A percentile compares a stretch with the other conserved stretches of the same genome.
phyloP scores from a whole-genome alignment of 2,797 vertebrate species.

The Poeciliopsis paucimaculata region DNA sequence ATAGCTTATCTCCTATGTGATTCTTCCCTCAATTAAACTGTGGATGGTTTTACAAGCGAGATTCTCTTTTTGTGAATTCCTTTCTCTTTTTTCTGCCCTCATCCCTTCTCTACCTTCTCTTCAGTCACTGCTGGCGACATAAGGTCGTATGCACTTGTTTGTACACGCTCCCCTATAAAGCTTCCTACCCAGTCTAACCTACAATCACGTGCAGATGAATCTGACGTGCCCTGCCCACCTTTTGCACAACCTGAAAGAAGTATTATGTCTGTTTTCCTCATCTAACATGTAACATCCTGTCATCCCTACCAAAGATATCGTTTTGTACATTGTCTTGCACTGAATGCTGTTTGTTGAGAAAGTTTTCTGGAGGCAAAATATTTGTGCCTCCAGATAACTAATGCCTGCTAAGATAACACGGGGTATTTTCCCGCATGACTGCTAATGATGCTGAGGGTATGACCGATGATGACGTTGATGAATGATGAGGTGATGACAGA shows the following conservation, averaged over 20 bases:
- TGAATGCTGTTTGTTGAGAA: slow-evolving; percentile 46
- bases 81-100: slow-evolving; percentile 13
- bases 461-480: slow-evolving; percentile 27
- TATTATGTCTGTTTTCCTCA: slow-evolving; percentile 58
- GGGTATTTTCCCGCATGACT: slow-evolving; percentile 46
- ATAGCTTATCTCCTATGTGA: slow-evolving; percentile 2
- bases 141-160: slow-evolving; percentile 71
- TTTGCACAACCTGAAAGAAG: slow-evolving; percentile 55
- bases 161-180: slow-evolving; percentile 70
- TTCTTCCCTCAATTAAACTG: slow-evolving; percentile 9
- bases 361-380: slow-evolving; percentile 46
- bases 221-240: slow-evolving; percentile 27
- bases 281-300: slow-evolving; percentile 75
- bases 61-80: slow-evolving; percentile 45
- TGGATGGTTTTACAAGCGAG: slow-evolving; percentile 18
- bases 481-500: slow-evolving; percentile 36
- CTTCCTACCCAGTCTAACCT: slow-evolving; percentile 45
- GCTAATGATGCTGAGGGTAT: slow-evolving; percentile 69
- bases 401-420: slow-evolving; percentile 22
- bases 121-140: slow-evolving; percentile 62
- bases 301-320: slow-evolving; percentile 49
- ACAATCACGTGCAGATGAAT: slow-evolving; percentile 45
- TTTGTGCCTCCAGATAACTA: slow-evolving; percentile 40
- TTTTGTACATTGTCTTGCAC: slow-evolving; percentile 35
- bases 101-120: slow-evolving; percentile 23